Base-by-base conservation (phyloP, 2,888 invertebrate species). In the Dasysyrphus tricinctus region DNA sequence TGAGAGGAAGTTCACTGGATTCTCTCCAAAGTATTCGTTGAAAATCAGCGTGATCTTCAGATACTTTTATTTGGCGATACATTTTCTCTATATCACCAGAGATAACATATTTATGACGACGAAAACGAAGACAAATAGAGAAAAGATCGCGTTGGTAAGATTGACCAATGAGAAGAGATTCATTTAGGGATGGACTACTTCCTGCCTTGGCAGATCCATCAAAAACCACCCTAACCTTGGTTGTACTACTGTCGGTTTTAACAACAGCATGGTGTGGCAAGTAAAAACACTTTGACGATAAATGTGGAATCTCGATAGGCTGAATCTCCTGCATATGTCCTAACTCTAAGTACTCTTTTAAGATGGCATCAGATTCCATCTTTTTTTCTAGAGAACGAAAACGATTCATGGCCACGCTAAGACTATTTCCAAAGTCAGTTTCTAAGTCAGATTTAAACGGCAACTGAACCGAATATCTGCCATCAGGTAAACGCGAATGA, bases 41-140 rank as follows among this genome's bases (percentile, higher is more conserved):
- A 63, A 72, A 80, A 14, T n/a, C 42, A 0, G 72, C 11, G 51
- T 78, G 59, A n/a, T 74, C 14, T 37, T 74, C 65, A 5, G 63
- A 49, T 0, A 81, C 75, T 19, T 51, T 59, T 3, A 86, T 75
- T 61, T 73, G 65, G 34, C 86, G 86, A 49, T 78, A 81, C 78
- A 86, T 86, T 49, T 86, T 78, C 34, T 70, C 74, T 16, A 81
- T 67, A 59, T 79, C 86, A 11, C 65, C 86, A n/a, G 78, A 72
- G n/a, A 74, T 56, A 1, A 74, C 61, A 39, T 47, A 80, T 9
- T 63, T 63, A 61, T 86, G 78, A 9, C 51, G 59, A 42, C 77
- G 77, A 47, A 80, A 74, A 8, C 69, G 67, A 3, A 80, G 12
- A 34, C 79, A 32, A 57, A 81, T 72, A 3, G 56, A 37, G 14